Evolutionary conservation across 2,797 vertebrate genomes (phyloP), one percentile per base, ranked within the genome.

Genomic region (Dryobates pubescens): DNA sequence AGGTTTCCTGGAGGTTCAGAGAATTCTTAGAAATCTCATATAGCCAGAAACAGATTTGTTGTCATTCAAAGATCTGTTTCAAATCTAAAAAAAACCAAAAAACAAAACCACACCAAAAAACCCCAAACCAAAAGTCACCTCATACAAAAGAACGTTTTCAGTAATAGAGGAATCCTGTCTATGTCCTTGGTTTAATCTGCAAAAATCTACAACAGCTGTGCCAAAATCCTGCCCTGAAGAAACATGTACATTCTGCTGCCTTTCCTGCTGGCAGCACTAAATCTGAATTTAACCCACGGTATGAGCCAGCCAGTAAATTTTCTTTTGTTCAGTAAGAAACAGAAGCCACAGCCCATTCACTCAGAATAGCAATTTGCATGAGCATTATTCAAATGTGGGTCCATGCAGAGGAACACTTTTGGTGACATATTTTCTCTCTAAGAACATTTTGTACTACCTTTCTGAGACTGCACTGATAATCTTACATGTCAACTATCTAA

Each of bases 271-370:
- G 53, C 38, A 83, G 30, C 70, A 80, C 75, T 93, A 87, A 71
- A 82, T 89, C 79, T 76, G 82, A 86, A 76, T 81, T 90, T 76
- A 82, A 86, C 43, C 30, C 24, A 67, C 41, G 24, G 23, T 30
- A 9, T 43, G 58, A 67, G 62, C 73, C 82, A 92, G 63, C 22
- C n/a, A 74, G 45, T 81, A 89, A 73, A 89, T 94, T 80, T 87
- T 86, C n/a, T 89, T 90, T 83, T 89, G 43, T 80, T 83, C 38
- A 24, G 30, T 24, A 71, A 92, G 84, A 82, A 94, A 85, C 18
- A 82, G 72, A 93, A 89, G 69, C 27, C 63, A 92, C 15, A 74
- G 62, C 13, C 51, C 29, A 87, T 69, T 86, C 70, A 72, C 53
- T 67, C 82, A 75, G 41, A 88, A 81, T 0, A 75, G n/a, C 6